A percentile compares a stretch with the other conserved stretches of the same genome.
These are phyloP conservation scores for Trissoscelio sp. DNA, from an alignment of 2,888 invertebrate genomes.

Conservation along the genomic window DNA sequence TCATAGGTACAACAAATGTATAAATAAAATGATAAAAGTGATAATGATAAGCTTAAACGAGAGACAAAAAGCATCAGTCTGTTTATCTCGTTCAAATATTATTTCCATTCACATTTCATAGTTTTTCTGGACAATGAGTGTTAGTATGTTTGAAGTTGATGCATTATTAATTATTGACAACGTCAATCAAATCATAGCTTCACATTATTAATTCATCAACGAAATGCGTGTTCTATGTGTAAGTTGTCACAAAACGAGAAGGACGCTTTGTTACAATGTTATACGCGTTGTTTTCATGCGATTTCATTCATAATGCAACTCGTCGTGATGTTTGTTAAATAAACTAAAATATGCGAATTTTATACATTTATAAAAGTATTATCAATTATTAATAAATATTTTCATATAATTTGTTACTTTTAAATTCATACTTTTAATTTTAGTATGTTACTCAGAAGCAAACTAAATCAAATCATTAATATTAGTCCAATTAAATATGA, in stretches of 20 bases:
- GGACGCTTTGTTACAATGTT: conserved; percentile 28
- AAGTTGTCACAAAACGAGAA: conserved; percentile 19
- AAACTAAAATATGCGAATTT: too few species aligned
- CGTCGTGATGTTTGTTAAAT: conserved; percentile 16
- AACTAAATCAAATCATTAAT: too few species aligned
- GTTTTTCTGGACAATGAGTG: conserved; percentile 16
- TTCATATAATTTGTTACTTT: too few species aligned
- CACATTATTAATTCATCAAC: conserved; percentile 45
- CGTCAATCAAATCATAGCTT: conserved; percentile 38
- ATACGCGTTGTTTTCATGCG: conserved; percentile 22
- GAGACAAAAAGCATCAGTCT: background rate
- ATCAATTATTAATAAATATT: too few species aligned
- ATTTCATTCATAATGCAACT: conserved; percentile 8
- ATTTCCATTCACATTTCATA: conserved; percentile 4
- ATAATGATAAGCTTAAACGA: background rate
- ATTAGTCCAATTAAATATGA: background rate
- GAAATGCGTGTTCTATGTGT: conserved; percentile 9
- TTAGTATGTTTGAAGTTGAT: conserved; percentile 28
- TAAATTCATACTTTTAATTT: too few species aligned
- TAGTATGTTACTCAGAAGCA: too few species aligned
- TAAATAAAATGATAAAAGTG: conserved; percentile 1
- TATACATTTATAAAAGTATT: too few species aligned
- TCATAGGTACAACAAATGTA: too few species aligned
- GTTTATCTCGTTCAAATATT: conserved; percentile 15
- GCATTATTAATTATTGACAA: conserved; percentile 46